Evolutionary conservation across 2,113 vertebrate species (phyloP), one percentile per base, ranked within the genome.

Genomic region (Calypte anna): DNA sequence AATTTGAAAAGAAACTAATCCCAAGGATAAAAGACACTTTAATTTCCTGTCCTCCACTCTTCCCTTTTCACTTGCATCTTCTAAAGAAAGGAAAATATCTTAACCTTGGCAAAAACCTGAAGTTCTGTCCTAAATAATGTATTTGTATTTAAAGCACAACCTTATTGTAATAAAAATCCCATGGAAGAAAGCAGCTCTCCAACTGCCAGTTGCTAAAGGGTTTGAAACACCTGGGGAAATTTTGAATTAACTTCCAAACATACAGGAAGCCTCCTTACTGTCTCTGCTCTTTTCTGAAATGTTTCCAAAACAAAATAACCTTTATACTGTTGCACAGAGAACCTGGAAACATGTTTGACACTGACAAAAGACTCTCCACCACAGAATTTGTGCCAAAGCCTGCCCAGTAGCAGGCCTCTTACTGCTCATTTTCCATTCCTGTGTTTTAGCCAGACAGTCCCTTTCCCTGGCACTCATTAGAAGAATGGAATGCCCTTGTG

Each of bases 1-100:
- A 90, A 86, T 64, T 86, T 74, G 36, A 90, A 88, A 90, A 78
- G 14, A 90, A 88, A 59, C 20, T 53, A 83, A 83, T 86, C 72
- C 28, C 6, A 67, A 62, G 16, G 27, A 78, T 78, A 82, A 91
- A 88, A 95, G 21, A 22, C 15, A 31, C 5, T 21, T 81, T 33
- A 24, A 63, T 74, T 76, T 82, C 63, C 43, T 77, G 25, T 54
- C 20, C 18, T 90, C 38, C 13, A 23, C 19, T 50, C 36, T 61
- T 84, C 10, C 18, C 4, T 82, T 87, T 92, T 85, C 24, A 67
- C 21, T 87, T 64, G 9, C 7, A 28, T 31, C 57, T 21, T 85
- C 12, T 23, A 61, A 4, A 70, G 36, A 86, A 78, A 43, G 11
- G 6, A 70, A 86, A 91, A 77, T 16, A 77, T 14, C 22, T 64